Conservation (phyloP, 2,113 vertebrate genomes). For the Thryonomys swinderianus region DNA sequence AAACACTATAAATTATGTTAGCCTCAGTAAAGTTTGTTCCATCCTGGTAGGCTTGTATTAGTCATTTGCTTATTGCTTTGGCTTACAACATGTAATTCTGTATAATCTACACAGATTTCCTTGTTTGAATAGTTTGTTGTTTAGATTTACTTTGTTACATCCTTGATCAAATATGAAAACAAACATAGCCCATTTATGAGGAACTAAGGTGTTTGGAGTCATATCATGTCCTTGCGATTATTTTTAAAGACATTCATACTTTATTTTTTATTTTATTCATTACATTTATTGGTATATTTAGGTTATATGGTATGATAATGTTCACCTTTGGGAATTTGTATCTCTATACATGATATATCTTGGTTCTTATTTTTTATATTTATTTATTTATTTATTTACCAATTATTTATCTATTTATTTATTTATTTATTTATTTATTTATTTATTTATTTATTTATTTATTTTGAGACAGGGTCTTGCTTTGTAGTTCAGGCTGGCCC, state of each 20-base stretch:
- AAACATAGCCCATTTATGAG: neutral
- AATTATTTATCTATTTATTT: neutral
- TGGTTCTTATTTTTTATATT: too few species aligned
- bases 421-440: too few species aligned
- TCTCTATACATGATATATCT: too few species aligned
- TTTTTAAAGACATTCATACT: neutral
- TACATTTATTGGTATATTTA: too few species aligned
- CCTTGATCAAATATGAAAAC: neutral
- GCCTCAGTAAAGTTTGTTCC: slow-evolving; percentile 13
- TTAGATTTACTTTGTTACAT: neutral
- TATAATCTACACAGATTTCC: neutral
- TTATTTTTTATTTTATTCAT: too few species aligned
- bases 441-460: too few species aligned
- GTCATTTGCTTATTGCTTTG: neutral
- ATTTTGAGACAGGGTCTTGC: too few species aligned
- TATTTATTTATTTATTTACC: too few species aligned
- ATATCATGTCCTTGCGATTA: neutral
- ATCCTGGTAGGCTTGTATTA: neutral
- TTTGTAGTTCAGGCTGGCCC: too few species aligned
- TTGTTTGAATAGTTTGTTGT: neutral
- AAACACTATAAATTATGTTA: neutral
- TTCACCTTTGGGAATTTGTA: too few species aligned
- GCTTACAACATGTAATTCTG: neutral
- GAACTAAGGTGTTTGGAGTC: neutral
- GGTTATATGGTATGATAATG: too few species aligned